phyloP scores from a whole-genome alignment of 2,888 invertebrate species.

The Drosophila hamatofila region DNA sequence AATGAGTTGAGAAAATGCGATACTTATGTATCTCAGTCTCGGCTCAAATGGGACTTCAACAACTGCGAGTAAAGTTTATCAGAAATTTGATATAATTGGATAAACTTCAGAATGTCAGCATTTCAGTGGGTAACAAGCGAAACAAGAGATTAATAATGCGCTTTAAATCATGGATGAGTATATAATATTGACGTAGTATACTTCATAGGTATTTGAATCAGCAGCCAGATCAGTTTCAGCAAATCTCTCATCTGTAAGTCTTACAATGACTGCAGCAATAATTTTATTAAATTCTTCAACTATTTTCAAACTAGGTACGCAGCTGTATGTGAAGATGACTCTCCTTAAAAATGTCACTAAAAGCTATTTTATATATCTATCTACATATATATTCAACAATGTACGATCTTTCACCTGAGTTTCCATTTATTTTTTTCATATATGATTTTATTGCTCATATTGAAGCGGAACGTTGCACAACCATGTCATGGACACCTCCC shows the following conservation, averaged over 20 bases:
- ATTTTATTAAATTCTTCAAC: too few relatives aligned
- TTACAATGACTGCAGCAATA: not conserved
- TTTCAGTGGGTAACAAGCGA: slow-evolving; percentile 3
- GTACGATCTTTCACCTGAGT: not conserved
- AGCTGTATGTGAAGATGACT: not conserved
- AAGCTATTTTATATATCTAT: not conserved
- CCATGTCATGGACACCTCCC: not conserved
- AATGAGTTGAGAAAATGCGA: slow-evolving; percentile 49
- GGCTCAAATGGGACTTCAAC: slow-evolving; percentile 14
- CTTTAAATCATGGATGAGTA: not conserved
- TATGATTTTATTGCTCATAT: not conserved
- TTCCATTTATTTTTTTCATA: not conserved
- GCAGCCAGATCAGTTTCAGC: not conserved
- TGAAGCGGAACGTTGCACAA: not conserved
- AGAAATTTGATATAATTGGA: slow-evolving; percentile 29
- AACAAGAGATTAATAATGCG: not conserved
- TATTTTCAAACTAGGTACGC: too few relatives aligned
- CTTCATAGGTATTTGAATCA: not conserved
- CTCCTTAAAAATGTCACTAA: not conserved
- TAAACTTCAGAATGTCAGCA: slow-evolving; percentile 11
- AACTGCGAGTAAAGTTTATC: slow-evolving; percentile 22
- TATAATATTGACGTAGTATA: not conserved
- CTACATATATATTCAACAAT: not conserved
- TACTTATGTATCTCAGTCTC: not conserved
- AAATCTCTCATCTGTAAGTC: too few relatives aligned